These are phyloP conservation scores for Drosophila ochracea DNA, from an alignment of 2,888 invertebrate genomes.

Conservation along the genomic window DNA sequence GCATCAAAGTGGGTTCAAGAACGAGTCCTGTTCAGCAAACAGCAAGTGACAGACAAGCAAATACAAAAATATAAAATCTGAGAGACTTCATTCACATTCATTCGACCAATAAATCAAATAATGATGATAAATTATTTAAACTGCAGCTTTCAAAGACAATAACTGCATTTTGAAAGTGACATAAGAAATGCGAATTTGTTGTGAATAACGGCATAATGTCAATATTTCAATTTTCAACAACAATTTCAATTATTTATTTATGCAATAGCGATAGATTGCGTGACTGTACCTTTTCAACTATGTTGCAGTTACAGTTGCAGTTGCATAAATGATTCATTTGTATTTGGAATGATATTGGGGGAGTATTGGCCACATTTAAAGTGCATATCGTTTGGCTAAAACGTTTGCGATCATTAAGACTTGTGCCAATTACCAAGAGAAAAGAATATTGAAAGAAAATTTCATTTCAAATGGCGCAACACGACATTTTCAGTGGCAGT, in stretches of 20 bases:
- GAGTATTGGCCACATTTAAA: slow-evolving; percentile 3
- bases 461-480: slow-evolving; percentile 75
- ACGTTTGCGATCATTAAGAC: slow-evolving; percentile 36
- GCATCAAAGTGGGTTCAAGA: neutral
- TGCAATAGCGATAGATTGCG: neutral
- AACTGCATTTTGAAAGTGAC: neutral
- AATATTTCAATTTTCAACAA: neutral
- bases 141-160: neutral
- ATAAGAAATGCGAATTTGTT: neutral
- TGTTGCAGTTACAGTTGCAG: neutral
- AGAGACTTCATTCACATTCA: neutral
- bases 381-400: slow-evolving; percentile 32
- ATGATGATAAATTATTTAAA: neutral
- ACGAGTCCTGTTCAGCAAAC: neutral
- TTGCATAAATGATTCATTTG: neutral
- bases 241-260: neutral
- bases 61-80: neutral
- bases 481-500: slow-evolving; percentile 47
- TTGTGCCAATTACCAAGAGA: slow-evolving; percentile 43
- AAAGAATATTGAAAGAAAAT: slow-evolving; percentile 63
- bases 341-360: neutral
- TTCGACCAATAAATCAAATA: neutral
- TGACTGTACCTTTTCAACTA: neutral
- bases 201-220: neutral
- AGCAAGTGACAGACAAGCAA: neutral